Conservation (phyloP, 1,140 invertebrate species). For the Drosophila ohnishii region DNA sequence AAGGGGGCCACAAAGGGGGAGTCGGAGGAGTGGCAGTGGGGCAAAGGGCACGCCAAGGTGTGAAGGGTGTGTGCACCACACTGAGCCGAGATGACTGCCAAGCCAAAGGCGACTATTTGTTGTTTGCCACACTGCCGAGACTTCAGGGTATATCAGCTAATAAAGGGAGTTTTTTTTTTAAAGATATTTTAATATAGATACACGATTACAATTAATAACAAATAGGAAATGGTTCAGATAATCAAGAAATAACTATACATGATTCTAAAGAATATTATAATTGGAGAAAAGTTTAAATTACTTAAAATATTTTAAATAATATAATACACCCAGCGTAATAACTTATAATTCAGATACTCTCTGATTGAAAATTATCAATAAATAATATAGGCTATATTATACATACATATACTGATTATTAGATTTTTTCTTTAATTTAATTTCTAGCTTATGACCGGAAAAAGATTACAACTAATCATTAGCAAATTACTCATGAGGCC, state of each 20-base stretch:
- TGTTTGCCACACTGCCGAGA: constrained; percentile 15
- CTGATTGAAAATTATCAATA: too few relatives aligned
- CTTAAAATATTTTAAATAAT: not conserved
- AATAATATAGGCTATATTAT: too few relatives aligned
- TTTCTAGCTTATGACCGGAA: too few relatives aligned
- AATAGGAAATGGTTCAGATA: not conserved
- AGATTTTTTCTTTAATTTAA: too few relatives aligned
- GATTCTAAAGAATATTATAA: not conserved
- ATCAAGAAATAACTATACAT: not conserved
- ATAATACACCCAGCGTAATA: too few relatives aligned
- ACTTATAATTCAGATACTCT: too few relatives aligned
- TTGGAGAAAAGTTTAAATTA: not conserved
- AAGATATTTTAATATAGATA: not conserved
- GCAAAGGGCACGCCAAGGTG: constrained; percentile 70
- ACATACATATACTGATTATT: too few relatives aligned
- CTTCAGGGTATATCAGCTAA: constrained; percentile 3
- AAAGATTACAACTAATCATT: too few relatives aligned
- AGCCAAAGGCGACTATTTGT: constrained; percentile 60
- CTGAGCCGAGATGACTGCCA: constrained; percentile 50
- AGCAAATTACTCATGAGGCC: too few relatives aligned
- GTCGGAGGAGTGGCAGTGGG: not conserved
- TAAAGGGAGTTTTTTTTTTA: not conserved
- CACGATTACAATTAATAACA: too few relatives aligned
- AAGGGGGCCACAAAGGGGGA: constrained; percentile 1
- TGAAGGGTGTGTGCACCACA: constrained; percentile 69